A percentile compares a stretch with the other conserved stretches of the same genome.
phyloP scores from a whole-genome alignment of 2,888 invertebrate genomes.

The Pristionchus entomophagus region DNA sequence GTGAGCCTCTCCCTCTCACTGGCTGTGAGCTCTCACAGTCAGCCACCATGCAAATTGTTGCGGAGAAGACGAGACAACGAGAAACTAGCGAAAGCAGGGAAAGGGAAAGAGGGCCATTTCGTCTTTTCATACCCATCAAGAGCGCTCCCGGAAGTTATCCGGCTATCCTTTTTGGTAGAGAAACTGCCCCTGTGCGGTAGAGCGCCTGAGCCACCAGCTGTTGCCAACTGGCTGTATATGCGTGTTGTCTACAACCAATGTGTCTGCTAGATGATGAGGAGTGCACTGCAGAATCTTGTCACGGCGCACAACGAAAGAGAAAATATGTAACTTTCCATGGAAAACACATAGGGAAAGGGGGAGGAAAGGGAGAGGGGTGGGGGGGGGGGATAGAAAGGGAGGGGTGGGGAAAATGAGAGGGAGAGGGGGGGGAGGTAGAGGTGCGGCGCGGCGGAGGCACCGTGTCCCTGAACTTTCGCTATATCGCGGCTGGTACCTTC shows the following conservation, averaged over 20 bases:
- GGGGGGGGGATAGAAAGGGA: neutral
- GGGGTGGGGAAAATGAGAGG: slow-evolving; percentile 18
- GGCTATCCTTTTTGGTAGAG: no score
- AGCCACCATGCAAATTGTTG: neutral
- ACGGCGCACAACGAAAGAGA: no score
- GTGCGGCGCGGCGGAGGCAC: neutral
- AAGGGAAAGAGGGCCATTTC: neutral
- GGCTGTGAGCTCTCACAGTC: neutral
- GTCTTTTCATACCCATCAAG: neutral
- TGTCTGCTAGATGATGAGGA: no score
- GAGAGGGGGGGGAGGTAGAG: slow-evolving; percentile 9
- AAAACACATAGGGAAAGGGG: neutral
- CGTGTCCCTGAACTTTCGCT: slow-evolving; percentile 47
- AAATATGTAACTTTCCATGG: slow-evolving; percentile 14
- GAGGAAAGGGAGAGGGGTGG: slow-evolving; percentile 14
- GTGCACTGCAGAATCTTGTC: no score
- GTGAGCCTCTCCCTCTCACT: slow-evolving; percentile 9
- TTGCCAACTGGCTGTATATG: no score
- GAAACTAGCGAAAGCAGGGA: neutral
- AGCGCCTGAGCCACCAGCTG: no score
- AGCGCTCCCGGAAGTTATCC: no score
- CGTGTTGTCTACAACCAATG: no score
- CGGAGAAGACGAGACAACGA: neutral
- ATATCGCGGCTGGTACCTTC: slow-evolving; percentile 44
- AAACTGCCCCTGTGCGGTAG: no score